These are phyloP conservation scores for Mastacembelus armatus DNA, from an alignment of 2,797 vertebrate species.

Conservation along the genomic window DNA sequence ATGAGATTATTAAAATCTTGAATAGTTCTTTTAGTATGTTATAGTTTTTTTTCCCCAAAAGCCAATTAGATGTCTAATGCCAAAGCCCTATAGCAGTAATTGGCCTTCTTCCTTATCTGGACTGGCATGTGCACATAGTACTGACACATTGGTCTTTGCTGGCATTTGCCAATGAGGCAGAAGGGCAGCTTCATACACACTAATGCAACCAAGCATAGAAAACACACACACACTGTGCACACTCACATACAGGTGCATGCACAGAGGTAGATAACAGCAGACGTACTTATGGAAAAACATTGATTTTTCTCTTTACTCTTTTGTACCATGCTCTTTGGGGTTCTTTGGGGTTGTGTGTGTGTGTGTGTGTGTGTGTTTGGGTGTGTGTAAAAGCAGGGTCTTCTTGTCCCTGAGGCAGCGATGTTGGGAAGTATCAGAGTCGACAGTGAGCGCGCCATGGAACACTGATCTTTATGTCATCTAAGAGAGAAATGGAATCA, in stretches of 20 bases:
- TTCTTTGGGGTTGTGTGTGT: conserved; percentile 21
- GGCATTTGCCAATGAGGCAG: conserved; percentile 73
- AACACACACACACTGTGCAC: conserved; percentile 6
- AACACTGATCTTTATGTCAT: conserved; percentile 80
- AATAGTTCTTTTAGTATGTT: conserved; percentile 11
- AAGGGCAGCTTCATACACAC: conserved; percentile 63
- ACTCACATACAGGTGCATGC: conserved; percentile 1
- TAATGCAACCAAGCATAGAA: conserved; percentile 13
- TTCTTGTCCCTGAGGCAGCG: conserved; percentile 62
- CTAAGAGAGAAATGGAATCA: conserved; percentile 68
- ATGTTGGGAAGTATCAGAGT: conserved; percentile 72
- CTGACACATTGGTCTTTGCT: conserved; percentile 75
- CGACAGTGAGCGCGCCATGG: conserved; percentile 64
- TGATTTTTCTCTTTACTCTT: too few species aligned
- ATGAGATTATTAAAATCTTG: conserved; percentile 1
- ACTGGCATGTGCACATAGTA: conserved; percentile 75
- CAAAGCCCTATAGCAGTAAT: conserved; percentile 50
- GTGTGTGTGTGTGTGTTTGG: conserved; percentile 10
- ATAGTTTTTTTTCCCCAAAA: conserved; percentile 7
- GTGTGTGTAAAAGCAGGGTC: conserved; percentile 37
- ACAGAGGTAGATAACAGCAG: conserved; percentile 12
- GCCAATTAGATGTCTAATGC: conserved; percentile 45
- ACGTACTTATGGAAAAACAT: not conserved
- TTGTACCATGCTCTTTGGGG: conserved; percentile 18
- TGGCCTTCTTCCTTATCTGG: conserved; percentile 65